These are phyloP conservation scores for Motacilla tschutschensis DNA, from an alignment of 2,113 vertebrate genomes.

Conservation along the genomic window DNA sequence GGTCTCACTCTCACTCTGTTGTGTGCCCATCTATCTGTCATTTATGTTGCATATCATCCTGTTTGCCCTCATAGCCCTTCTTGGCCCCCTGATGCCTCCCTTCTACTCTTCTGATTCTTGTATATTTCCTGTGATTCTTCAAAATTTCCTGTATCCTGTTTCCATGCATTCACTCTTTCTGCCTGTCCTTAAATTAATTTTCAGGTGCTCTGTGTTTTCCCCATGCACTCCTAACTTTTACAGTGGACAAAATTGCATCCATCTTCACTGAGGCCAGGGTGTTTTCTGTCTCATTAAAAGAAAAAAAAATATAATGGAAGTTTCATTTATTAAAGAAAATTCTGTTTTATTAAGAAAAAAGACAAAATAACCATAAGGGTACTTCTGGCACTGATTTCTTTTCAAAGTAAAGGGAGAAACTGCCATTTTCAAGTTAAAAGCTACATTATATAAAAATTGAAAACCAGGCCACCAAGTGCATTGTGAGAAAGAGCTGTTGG, in stretches of 20 bases:
- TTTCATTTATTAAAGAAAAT: neutral
- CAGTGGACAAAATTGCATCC: neutral
- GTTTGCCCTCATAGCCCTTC: neutral
- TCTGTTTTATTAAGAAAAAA: neutral
- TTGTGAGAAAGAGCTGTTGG: neutral
- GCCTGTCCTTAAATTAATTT: neutral
- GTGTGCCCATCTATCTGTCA: neutral
- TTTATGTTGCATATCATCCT: neutral
- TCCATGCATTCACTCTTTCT: neutral
- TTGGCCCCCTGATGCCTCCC: neutral
- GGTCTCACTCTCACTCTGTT: neutral
- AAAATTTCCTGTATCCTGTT: neutral
- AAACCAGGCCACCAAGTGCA: neutral
- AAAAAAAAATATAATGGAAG: neutral
- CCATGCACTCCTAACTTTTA: neutral
- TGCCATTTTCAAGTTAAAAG: neutral
- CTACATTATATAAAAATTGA: neutral
- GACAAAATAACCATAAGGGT: neutral
- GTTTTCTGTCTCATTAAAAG: neutral
- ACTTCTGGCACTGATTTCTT: neutral
- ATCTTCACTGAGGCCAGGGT: neutral
- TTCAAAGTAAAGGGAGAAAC: neutral
- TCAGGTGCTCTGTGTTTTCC: neutral
- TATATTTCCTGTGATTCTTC: slow-evolving; percentile 7
- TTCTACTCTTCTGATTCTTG: neutral